Conservation (phyloP, 2,113 vertebrate genomes). For the Gorsachius goisagi region DNA sequence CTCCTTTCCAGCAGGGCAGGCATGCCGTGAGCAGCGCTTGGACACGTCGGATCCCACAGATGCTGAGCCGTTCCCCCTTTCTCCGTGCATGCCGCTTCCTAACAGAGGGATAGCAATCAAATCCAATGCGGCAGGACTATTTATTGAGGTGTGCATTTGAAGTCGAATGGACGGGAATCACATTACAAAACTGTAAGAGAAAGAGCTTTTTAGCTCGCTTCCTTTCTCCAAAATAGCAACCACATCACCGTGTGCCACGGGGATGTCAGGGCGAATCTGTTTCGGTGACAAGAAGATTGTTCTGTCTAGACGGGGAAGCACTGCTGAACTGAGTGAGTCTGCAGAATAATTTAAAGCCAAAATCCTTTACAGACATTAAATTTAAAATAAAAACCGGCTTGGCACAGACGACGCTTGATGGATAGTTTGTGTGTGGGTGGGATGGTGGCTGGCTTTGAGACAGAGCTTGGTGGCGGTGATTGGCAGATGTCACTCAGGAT, state of each 20-base stretch:
- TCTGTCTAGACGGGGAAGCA: slow-evolving; percentile 43
- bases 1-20: not conserved
- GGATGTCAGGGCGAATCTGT: slow-evolving; percentile 65
- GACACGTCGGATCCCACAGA: not conserved
- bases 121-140: not conserved
- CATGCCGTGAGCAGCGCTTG: not conserved
- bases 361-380: not conserved
- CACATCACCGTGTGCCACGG: not conserved
- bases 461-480: not conserved
- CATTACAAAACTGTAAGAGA: not conserved
- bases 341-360: slow-evolving; percentile 62
- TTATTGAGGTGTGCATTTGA: slow-evolving; percentile 23
- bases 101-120: not conserved
- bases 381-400: not conserved
- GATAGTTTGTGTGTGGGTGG: not conserved
- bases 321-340: slow-evolving; percentile 44
- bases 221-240: slow-evolving; percentile 27
- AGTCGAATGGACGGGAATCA: slow-evolving; percentile 22
- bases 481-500: not conserved
- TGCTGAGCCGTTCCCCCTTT: not conserved
- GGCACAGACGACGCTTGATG: not conserved
- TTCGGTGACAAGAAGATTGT: slow-evolving; percentile 69
- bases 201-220: slow-evolving; percentile 17
- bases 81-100: not conserved
- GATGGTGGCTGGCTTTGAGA: not conserved